These are phyloP conservation scores for Chromis chromis DNA, from an alignment of 2,797 vertebrate species.

Conservation along the genomic window DNA sequence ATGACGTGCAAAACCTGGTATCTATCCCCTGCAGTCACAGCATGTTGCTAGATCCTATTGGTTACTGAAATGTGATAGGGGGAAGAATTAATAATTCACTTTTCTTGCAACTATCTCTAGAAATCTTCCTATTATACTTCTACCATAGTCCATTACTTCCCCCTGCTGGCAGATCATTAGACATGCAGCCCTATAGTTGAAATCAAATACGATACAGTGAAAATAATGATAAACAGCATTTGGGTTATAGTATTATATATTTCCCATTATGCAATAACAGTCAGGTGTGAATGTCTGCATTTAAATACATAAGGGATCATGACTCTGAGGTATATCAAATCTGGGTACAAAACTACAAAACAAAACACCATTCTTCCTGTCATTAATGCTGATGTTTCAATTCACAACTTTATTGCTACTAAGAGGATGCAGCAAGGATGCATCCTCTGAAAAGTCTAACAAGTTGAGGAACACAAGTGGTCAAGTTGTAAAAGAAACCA, in stretches of 20 bases:
- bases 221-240: no score
- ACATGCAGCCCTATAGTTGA: slow-evolving; percentile 3
- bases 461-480: background rate
- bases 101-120: background rate
- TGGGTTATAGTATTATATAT: no score
- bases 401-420: background rate
- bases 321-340: background rate
- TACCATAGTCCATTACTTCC: slow-evolving; percentile 1
- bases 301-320: background rate
- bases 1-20: background rate
- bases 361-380: background rate
- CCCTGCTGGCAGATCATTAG: slow-evolving; percentile 34
- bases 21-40: background rate
- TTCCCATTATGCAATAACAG: no score
- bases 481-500: no score
- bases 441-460: background rate
- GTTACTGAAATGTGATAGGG: background rate
- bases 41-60: background rate
- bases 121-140: background rate
- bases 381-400: background rate
- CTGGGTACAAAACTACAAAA: no score
- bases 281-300: background rate
- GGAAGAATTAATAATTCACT: background rate
- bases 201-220: no score
- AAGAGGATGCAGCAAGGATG: background rate